Base-by-base conservation (phyloP, 2,888 invertebrate species). In the Diaperis boleti region DNA sequence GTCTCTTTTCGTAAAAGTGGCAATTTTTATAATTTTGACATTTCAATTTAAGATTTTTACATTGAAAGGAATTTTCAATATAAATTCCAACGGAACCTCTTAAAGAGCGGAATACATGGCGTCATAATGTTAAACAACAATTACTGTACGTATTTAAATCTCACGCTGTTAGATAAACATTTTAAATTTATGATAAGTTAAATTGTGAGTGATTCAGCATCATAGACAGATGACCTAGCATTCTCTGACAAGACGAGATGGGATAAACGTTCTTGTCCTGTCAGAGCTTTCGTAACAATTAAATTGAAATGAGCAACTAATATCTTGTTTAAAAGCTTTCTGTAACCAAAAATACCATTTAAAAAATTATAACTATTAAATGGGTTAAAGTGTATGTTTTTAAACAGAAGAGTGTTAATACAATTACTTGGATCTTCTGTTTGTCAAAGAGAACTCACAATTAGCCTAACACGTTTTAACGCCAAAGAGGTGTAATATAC, bases 151-250 rank as follows among this genome's bases (percentile, higher is more conserved):
- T 54, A 54, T 41, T 54, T 41, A 41, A 54, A 54, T 54, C 39
- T 39, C 39, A 41, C 17, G 39, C 41, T 41, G 54, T 54, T 41
- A 41, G 41, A 41, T 41, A 50, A 54, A 54, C 29, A 41, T 54
- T 54, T 54, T 41, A 54, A 54, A 54, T 54, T 41, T 41, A 41
- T 54, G 39, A 54, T 54, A 54, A 54, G 17, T 54, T 11, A 39
- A 41, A 41, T 54, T 37, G 7, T 33, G 17, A 41, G 41, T 41
- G 54, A 41, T 54, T 54, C 54, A 54, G 54, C 54, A 41, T n/a
- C n/a, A n/a, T 41, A 3, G 4, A 31, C 13, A 17, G 39, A 52
- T 52, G 52, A 52, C 22, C 18, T 22, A 29, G 26, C 33, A 33
- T 33, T 33, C 33, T 33, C 33, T 33, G 33, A 33, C 33, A 33